A percentile compares a stretch with the other conserved stretches of the same genome.
Conservation (phyloP, 2,888 invertebrate genomes). For the Eretmocerus hayati region DNA sequence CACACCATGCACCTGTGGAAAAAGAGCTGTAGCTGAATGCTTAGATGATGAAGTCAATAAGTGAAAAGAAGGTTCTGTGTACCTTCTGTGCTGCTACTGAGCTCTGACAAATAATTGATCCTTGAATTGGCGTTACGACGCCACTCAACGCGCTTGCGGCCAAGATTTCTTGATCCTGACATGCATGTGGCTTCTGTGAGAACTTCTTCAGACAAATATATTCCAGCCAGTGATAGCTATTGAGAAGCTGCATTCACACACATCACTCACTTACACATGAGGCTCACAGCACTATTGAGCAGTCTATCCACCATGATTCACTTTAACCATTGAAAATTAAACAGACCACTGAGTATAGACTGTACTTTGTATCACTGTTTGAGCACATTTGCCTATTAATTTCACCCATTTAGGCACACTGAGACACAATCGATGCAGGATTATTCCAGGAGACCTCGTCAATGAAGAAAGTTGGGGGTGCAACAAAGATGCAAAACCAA, state of each 20-base stretch:
- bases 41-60: neutral
- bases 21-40: neutral
- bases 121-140: constrained; percentile 43
- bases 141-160: constrained; percentile 48
- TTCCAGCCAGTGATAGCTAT: constrained; percentile 18
- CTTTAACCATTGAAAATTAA: constrained; percentile 41
- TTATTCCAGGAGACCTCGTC: too few relatives aligned
- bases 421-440: too few relatives aligned
- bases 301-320: constrained; percentile 28
- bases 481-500: neutral
- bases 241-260: constrained; percentile 17
- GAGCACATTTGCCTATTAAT: constrained; percentile 34
- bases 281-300: constrained; percentile 7
- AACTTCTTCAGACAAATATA: constrained; percentile 11
- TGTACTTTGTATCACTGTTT: constrained; percentile 31
- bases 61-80: neutral
- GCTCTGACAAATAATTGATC: too few relatives aligned
- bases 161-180: constrained; percentile 46
- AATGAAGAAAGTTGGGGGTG: too few relatives aligned
- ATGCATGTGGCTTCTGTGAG: constrained; percentile 43
- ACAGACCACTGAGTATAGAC: constrained; percentile 35
- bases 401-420: constrained; percentile 41
- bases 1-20: constrained; percentile 12
- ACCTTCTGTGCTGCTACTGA: too few relatives aligned
- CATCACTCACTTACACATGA: constrained; percentile 25